Percentiles rank a stretch among this genome's conserved stretches.
Conservation (phyloP, 2,888 invertebrate genomes). For the Orgyia antiqua region DNA sequence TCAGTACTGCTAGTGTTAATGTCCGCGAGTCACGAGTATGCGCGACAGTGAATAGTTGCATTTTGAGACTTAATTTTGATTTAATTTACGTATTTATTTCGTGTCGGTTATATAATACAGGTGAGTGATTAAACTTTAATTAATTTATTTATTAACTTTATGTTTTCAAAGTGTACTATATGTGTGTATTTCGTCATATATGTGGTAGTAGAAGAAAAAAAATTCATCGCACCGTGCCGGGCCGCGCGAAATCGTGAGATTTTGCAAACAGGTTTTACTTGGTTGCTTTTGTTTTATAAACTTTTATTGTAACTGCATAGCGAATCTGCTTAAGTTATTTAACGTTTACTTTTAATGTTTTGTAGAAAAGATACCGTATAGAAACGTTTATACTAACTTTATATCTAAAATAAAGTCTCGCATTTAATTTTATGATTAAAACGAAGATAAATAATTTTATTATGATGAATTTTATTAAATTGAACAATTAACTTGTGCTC, state of each 20-base stretch:
- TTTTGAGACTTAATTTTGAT: slow-evolving; percentile 23
- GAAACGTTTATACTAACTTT: no score
- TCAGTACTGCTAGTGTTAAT: slow-evolving; percentile 59
- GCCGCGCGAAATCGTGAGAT: slow-evolving; percentile 57
- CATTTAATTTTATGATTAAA: no score
- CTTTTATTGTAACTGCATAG: slow-evolving; percentile 35
- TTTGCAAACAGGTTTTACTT: slow-evolving; percentile 55
- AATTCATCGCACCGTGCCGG: slow-evolving; percentile 27
- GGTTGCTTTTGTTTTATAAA: slow-evolving; percentile 39
- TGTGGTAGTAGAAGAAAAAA: slow-evolving; percentile 29
- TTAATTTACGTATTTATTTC: slow-evolving; percentile 23
- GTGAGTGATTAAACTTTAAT: slow-evolving; percentile 31
- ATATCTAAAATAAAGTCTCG: no score
- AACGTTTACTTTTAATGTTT: slow-evolving; percentile 15
- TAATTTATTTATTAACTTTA: slow-evolving; percentile 23
- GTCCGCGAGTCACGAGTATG: slow-evolving; percentile 70
- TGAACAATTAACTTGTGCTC: no score
- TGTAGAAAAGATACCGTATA: no score
- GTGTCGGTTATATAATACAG: slow-evolving; percentile 20
- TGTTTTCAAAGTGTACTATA: no score
- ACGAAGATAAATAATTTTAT: no score
- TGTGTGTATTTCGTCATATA: slow-evolving; percentile 9
- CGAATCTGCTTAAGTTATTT: slow-evolving; percentile 27
- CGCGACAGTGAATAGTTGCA: slow-evolving; percentile 30
- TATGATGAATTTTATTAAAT: no score